These are phyloP conservation scores for Brenthis hecate DNA, from an alignment of 2,888 invertebrate species.

Conservation along the genomic window DNA sequence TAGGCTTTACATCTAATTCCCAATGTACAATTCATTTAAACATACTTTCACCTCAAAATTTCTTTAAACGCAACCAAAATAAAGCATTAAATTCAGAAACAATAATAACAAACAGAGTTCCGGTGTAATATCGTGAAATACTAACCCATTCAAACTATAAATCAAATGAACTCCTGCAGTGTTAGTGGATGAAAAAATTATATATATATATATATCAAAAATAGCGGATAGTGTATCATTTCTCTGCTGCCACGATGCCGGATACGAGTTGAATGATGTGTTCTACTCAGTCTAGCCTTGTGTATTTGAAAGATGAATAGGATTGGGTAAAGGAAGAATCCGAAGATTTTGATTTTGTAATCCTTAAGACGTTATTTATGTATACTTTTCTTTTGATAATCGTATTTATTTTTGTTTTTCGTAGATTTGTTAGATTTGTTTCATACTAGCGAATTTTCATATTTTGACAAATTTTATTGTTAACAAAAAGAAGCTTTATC, in stretches of 20 bases:
- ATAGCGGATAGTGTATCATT: constrained; percentile 39
- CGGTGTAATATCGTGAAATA: neutral
- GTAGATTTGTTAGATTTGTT: too few species aligned
- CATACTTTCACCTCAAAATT: too few species aligned
- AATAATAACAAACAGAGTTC: too few species aligned
- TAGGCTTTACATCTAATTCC: too few species aligned
- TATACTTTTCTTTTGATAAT: neutral
- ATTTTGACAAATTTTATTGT: too few species aligned
- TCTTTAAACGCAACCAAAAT: too few species aligned
- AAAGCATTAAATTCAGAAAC: too few species aligned
- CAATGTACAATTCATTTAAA: too few species aligned
- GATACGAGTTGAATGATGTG: constrained; percentile 35
- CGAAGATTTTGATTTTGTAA: neutral
- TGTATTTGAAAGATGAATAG: constrained; percentile 16
- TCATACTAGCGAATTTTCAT: too few species aligned
- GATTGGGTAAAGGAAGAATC: constrained; percentile 1
- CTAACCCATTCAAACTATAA: constrained; percentile 11
- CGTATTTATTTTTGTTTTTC: too few species aligned
- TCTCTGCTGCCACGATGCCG: constrained; percentile 38
- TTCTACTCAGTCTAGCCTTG: constrained; percentile 1
- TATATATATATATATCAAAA: constrained; percentile 35
- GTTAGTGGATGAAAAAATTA: constrained; percentile 26
- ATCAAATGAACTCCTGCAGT: neutral
- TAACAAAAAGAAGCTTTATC: too few species aligned
- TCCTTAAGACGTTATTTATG: neutral